Percentiles rank a stretch among this genome's conserved stretches.
phyloP scores from a whole-genome alignment of 2,888 invertebrate species.

The Drosophila neutralis region DNA sequence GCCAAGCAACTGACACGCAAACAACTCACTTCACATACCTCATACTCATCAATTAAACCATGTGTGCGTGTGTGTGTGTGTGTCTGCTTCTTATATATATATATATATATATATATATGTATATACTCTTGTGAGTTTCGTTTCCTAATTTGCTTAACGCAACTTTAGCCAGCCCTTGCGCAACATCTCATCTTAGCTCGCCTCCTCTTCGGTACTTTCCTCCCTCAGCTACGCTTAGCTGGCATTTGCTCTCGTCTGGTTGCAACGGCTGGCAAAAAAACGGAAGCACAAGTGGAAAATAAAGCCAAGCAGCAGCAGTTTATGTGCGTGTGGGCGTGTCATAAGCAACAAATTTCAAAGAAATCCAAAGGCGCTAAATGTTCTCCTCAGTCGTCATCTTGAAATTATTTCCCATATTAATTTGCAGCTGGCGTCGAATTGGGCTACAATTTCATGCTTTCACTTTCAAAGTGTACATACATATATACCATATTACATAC shows the following conservation, averaged over 20 bases:
- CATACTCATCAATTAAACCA: conserved; percentile 25
- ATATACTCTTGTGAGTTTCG: conserved; percentile 29
- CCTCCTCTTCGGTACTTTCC: not conserved
- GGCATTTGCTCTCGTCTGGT: conserved; percentile 6
- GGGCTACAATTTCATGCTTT: conserved; percentile 9
- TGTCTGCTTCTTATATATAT: not conserved
- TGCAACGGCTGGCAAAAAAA: conserved; percentile 35
- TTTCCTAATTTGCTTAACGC: conserved; percentile 62
- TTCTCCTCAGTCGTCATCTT: conserved; percentile 31
- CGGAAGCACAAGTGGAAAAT: conserved; percentile 33
- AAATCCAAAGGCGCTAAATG: conserved; percentile 27
- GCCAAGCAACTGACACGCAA: conserved; percentile 60
- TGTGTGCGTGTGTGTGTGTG: not conserved
- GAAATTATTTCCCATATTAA: conserved; percentile 41
- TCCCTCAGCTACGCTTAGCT: not conserved
- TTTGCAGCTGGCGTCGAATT: conserved; percentile 35
- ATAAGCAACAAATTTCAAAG: conserved; percentile 45
- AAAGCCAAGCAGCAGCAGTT: conserved; percentile 26
- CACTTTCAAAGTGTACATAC: not conserved
- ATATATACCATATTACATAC: not conserved
- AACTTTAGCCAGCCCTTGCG: conserved; percentile 49
- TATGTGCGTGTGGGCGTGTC: conserved; percentile 27
- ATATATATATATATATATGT: too few species aligned
- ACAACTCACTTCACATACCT: conserved; percentile 40
- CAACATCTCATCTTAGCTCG: conserved; percentile 21